Evolutionary conservation across 2,888 invertebrate species (phyloP), one percentile per base, ranked within the genome.

Genomic region (Vanessa cardui): DNA sequence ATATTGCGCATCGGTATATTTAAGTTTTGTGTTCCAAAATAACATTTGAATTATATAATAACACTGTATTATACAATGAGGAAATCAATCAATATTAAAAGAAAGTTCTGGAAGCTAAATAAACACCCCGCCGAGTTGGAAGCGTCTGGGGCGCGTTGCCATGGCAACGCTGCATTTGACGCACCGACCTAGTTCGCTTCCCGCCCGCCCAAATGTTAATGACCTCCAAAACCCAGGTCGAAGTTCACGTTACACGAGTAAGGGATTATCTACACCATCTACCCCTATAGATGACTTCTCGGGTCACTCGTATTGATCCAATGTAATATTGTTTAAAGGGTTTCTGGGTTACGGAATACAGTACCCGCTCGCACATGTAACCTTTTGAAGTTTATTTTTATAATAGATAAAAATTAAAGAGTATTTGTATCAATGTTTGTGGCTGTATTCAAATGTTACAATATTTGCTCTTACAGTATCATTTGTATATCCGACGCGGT

Each of bases 141-240:
- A 64, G 76, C 79, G 84, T 83, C 78, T 80, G 79, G 80, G 80
- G 78, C 80, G 80, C 81, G 91, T 90, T 72, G 77, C 78, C 80
- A 88, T 85, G 80, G 77, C 83, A 82, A 89, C 88, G 83, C 80
- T 90, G 90, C 90, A 90, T 77, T 73, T 77, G 76, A 81, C 88
- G 88, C 87, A 87, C 82, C 86, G 91, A 89, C 91, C 91, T 77
- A 91, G 82, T 89, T 89, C 88, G 76, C 20, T 31, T 80, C 79
- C 80, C 83, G 77, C 86, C 87, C 83, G 81, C 81, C 83, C 85
- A 92, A 92, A 92, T 92, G 92, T 92, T 92, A 92, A 92, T 92
- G 92, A 92, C 92, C 92, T 92, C 92, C 90, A 92, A 92, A 91
- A 88, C 87, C 89, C 88, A 86, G 92, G 92, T 90, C 92, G 91